Percentiles rank a stretch among this genome's conserved stretches.
Conservation (phyloP, 2,888 invertebrate species). For the Leuctra nigra region DNA sequence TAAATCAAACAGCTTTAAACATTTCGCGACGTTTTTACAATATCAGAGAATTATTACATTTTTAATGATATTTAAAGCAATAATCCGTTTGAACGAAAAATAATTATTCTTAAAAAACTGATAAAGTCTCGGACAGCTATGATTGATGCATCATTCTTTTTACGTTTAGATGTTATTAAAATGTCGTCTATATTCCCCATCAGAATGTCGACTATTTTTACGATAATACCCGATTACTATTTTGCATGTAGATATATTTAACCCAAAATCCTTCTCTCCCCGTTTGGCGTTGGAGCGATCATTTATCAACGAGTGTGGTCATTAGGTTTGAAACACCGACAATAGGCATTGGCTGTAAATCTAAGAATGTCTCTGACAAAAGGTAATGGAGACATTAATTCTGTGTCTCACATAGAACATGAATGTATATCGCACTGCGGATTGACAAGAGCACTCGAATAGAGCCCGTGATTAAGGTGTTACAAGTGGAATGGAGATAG, state of each 20-base stretch:
- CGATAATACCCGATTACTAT: neutral
- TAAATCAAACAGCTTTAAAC: too few relatives aligned
- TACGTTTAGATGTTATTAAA: neutral
- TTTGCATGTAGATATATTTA: neutral
- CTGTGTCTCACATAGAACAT: neutral
- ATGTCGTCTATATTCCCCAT: too few relatives aligned
- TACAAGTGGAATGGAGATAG: too few relatives aligned
- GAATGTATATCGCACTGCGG: too few relatives aligned
- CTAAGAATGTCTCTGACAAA: neutral
- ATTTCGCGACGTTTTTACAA: too few relatives aligned
- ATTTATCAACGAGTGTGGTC: neutral
- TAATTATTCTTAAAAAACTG: too few relatives aligned
- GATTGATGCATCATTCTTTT: neutral
- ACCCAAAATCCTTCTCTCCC: neutral
- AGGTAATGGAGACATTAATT: slow-evolving; percentile 10
- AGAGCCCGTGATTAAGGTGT: too few relatives aligned
- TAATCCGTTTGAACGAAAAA: too few relatives aligned
- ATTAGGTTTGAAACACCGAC: too few relatives aligned
- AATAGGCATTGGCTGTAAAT: neutral
- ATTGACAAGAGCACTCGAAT: too few relatives aligned
- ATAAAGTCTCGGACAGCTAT: neutral
- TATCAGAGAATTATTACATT: too few relatives aligned
- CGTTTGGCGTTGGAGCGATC: neutral
- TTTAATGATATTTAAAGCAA: too few relatives aligned
- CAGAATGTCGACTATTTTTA: neutral